These are phyloP conservation scores for Athene noctua DNA, from an alignment of 2,113 vertebrate genomes.

Conservation along the genomic window DNA sequence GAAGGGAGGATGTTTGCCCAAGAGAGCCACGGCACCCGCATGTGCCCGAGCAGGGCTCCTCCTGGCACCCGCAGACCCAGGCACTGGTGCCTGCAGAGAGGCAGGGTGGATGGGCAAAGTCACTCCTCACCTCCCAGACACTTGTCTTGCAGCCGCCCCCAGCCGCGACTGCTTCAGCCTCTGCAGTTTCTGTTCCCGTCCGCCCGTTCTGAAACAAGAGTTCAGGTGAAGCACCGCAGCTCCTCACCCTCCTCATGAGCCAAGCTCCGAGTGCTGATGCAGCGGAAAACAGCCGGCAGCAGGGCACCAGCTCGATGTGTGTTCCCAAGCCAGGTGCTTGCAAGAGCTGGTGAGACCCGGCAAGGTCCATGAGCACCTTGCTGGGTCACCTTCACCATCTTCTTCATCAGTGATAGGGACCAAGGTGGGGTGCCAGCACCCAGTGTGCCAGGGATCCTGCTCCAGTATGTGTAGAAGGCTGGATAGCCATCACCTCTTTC, in stretches of 20 bases:
- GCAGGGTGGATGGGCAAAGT: not conserved
- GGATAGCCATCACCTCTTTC: not conserved
- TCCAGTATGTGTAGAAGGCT: not conserved
- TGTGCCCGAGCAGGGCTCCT: not conserved
- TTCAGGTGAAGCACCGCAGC: rapidly evolving
- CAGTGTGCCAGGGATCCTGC: not conserved
- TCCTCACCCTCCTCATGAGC: not conserved
- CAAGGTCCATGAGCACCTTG: not conserved
- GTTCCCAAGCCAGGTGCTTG: not conserved
- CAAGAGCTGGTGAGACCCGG: not conserved
- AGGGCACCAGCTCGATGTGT: rapidly evolving
- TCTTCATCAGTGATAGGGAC: no score
- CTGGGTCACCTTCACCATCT: not conserved
- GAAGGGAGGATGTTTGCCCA: not conserved
- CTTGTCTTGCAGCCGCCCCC: rapidly evolving
- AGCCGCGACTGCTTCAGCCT: not conserved
- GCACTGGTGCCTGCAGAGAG: not conserved
- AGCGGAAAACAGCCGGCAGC: not conserved
- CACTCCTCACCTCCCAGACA: not conserved
- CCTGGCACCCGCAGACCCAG: not conserved
- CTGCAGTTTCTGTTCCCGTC: not conserved
- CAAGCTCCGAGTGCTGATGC: not conserved
- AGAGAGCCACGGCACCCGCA: not conserved
- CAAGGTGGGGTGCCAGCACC: not conserved
- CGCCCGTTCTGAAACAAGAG: not conserved